Conservation (phyloP, 2,113 vertebrate species). For the Uria lomvia region DNA sequence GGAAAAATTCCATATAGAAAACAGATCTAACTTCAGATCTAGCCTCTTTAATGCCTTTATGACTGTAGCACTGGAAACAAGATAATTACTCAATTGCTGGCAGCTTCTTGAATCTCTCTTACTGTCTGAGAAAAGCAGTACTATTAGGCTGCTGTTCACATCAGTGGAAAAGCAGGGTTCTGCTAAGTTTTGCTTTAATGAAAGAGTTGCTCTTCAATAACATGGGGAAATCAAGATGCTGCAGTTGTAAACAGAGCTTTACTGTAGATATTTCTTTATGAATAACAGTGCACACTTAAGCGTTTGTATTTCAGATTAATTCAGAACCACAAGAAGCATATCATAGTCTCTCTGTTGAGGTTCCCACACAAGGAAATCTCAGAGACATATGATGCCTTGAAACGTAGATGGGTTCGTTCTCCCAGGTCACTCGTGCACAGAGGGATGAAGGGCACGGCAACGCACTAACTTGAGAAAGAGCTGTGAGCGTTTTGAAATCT, state of each 20-base stretch:
- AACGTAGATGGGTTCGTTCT: not conserved
- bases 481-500: slow-evolving; percentile 3
- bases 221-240: not conserved
- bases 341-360: not conserved
- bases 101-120: not conserved
- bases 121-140: not conserved
- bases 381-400: not conserved
- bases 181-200: not conserved
- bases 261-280: not conserved
- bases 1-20: slow-evolving; percentile 5
- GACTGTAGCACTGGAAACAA: not conserved
- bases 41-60: not conserved
- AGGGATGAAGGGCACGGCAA: not conserved
- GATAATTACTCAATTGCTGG: not conserved
- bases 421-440: slow-evolving; percentile 5
- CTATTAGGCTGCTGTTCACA: not conserved
- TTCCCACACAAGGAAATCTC: not conserved
- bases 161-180: not conserved
- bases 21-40: not conserved
- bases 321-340: not conserved
- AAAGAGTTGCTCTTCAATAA: not conserved
- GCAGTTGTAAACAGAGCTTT: not conserved
- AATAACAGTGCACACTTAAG: not conserved
- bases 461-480: not conserved
- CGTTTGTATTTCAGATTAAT: not conserved